Evolutionary conservation across 2,888 invertebrate genomes (phyloP).

Genomic region (Cistogaster globosa): DNA sequence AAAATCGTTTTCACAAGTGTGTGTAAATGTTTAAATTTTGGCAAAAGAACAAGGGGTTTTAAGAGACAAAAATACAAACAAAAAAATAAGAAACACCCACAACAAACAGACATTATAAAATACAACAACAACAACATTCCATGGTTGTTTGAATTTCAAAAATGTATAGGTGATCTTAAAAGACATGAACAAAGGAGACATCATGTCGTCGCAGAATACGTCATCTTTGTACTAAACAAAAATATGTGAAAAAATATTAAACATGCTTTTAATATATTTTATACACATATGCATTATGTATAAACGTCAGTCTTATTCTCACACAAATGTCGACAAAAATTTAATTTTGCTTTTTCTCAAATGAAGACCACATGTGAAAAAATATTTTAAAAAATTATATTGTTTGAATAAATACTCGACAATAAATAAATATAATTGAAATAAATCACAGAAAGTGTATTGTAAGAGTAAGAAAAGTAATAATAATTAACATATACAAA

Average conservation of each 20-base stretch:
- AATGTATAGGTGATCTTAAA: constrained; percentile 9
- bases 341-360: constrained; percentile 16
- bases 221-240: constrained; percentile 48
- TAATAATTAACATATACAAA: constrained; percentile 48
- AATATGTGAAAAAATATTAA: background rate
- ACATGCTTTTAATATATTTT: no score
- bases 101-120: constrained; percentile 4
- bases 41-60: constrained; percentile 55
- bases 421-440: constrained; percentile 75
- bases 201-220: constrained; percentile 55
- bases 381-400: background rate
- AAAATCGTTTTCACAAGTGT: background rate
- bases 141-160: background rate
- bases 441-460: constrained; percentile 76
- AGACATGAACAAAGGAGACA: constrained; percentile 63
- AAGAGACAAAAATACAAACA: constrained; percentile 30
- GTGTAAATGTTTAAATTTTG: constrained; percentile 21
- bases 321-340: background rate
- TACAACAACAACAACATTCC: background rate
- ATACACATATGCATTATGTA: background rate
- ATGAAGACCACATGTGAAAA: constrained; percentile 4
- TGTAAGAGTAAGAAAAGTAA: constrained; percentile 53
- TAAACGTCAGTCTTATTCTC: no score
- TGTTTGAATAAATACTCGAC: constrained; percentile 21
- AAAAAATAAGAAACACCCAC: constrained; percentile 11